phyloP scores from a whole-genome alignment of 2,888 invertebrate genomes.

The Hetaerina titia region DNA sequence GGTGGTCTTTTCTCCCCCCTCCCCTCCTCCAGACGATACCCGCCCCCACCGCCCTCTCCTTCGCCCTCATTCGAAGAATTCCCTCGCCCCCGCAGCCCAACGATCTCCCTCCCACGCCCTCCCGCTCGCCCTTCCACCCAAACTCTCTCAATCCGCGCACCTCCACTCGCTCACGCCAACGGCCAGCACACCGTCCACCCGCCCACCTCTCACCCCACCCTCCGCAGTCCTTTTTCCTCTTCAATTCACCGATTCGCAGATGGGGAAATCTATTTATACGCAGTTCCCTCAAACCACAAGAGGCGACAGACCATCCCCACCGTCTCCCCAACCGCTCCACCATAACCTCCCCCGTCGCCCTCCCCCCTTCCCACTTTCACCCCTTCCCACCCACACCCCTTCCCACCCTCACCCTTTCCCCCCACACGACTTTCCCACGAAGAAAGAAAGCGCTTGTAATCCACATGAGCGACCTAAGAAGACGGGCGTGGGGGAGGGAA shows the following conservation, averaged over 20 bases:
- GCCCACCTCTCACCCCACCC: background rate
- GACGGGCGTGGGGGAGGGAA: background rate
- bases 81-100: conserved; percentile 47
- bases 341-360: background rate
- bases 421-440: conserved; percentile 52
- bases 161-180: conserved; percentile 41
- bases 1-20: background rate
- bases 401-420: background rate
- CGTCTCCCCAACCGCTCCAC: too few relatives aligned
- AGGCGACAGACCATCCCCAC: background rate
- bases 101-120: background rate
- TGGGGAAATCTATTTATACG: conserved; percentile 61
- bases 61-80: conserved; percentile 56
- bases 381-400: background rate
- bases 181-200: background rate
- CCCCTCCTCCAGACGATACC: conserved; percentile 58
- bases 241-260: conserved; percentile 61
- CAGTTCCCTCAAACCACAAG: conserved; percentile 42
- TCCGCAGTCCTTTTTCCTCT: conserved; percentile 45
- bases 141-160: conserved; percentile 32
- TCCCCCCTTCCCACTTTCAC: too few relatives aligned
- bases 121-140: background rate
- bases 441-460: conserved; percentile 64
- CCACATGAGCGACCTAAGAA: conserved; percentile 41
- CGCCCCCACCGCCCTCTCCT: conserved; percentile 9